Conservation (phyloP, 2,888 invertebrate genomes). For the Antheraea yamamai region DNA sequence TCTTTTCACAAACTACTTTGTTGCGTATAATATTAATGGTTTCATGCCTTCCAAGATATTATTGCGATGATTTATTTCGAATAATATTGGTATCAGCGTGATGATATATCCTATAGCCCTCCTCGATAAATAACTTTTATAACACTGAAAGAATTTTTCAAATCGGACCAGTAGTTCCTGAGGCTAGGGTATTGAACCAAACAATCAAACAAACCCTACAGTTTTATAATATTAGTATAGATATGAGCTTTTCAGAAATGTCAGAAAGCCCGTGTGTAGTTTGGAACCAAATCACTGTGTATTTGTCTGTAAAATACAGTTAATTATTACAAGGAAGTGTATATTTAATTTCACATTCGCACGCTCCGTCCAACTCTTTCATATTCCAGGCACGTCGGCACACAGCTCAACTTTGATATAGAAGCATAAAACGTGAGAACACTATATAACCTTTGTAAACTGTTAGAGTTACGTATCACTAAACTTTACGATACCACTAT, state of each 20-base stretch:
- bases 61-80: too few species aligned
- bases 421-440: background rate
- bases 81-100: too few species aligned
- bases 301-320: background rate
- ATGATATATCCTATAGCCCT: too few species aligned
- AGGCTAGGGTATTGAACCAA: too few species aligned
- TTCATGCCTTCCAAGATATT: too few species aligned
- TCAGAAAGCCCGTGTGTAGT: background rate
- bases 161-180: too few species aligned
- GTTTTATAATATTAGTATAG: too few species aligned
- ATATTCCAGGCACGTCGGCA: background rate
- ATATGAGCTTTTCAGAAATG: background rate
- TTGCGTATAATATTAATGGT: too few species aligned
- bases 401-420: background rate
- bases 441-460: background rate
- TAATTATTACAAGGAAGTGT: background rate
- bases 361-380: background rate
- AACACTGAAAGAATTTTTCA: too few species aligned
- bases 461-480: background rate
- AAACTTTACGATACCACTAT: background rate
- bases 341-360: background rate
- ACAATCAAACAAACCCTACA: too few species aligned
- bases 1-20: too few species aligned
- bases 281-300: background rate
- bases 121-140: too few species aligned